These are phyloP conservation scores for Cyphomyrus discorhynchus DNA, from an alignment of 2,113 vertebrate species.

Conservation along the genomic window DNA sequence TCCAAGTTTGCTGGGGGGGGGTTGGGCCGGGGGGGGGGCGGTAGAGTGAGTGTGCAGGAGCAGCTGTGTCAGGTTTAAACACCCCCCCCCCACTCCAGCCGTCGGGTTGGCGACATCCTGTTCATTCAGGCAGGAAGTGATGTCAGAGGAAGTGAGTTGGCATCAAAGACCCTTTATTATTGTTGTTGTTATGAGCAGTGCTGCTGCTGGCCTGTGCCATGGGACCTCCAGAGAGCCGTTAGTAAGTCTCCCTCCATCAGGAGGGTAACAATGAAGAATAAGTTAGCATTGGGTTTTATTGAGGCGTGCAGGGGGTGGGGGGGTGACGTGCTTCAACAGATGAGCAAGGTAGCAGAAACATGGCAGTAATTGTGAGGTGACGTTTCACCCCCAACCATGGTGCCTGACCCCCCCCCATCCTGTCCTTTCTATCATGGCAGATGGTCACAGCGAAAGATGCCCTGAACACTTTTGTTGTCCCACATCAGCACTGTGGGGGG, in stretches of 20 bases:
- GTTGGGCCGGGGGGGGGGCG: too few species aligned
- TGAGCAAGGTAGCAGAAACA: background rate
- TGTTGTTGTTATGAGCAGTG: background rate
- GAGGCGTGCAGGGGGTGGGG: too few species aligned
- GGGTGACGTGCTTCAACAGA: background rate
- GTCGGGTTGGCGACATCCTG: background rate
- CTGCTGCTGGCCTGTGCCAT: background rate
- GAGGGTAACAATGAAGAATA: background rate
- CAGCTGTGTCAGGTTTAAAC: background rate
- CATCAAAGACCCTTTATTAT: background rate
- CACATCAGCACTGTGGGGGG: background rate
- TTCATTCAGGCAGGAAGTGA: constrained; percentile 12
- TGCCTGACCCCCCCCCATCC: background rate
- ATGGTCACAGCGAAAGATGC: background rate
- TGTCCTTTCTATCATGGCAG: background rate
- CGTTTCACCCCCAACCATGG: background rate
- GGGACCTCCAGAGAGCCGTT: background rate
- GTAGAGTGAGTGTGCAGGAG: background rate
- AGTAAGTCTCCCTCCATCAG: background rate
- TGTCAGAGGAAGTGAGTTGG: background rate
- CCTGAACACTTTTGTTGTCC: background rate
- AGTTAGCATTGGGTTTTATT: background rate
- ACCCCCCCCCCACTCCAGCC: background rate
- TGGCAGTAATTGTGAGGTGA: background rate
- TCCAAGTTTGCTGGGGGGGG: background rate